Evolutionary conservation across 2,113 vertebrate genomes (phyloP).

Genomic region (Nematolebias whitei): DNA sequence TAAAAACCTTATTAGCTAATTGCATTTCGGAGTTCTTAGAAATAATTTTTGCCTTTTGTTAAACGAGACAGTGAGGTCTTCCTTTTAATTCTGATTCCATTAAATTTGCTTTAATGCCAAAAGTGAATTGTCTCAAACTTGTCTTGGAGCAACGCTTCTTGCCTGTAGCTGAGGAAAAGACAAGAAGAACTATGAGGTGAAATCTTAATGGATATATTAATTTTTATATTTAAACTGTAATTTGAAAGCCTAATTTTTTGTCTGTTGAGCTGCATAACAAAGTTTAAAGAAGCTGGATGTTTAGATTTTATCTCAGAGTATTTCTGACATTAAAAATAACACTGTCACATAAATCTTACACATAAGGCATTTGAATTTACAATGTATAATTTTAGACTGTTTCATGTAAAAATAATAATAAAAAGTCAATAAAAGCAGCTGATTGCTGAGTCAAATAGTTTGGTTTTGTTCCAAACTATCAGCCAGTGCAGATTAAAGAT

Average conservation of each 20-base stretch:
- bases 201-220: neutral
- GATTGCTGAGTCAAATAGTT: too few relatives aligned
- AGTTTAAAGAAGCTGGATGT: neutral
- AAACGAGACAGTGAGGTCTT: neutral
- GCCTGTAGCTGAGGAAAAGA: neutral
- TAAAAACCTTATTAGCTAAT: neutral
- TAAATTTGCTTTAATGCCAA: neutral
- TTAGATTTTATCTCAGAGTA: neutral
- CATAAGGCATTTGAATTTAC: neutral
- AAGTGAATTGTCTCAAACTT: neutral
- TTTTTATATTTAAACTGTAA: neutral
- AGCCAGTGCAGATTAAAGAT: too few relatives aligned
- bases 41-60: neutral
- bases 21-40: neutral
- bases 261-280: neutral
- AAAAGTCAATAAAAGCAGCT: too few relatives aligned
- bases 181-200: neutral
- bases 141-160: neutral
- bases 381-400: too few relatives aligned
- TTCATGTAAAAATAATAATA: too few relatives aligned
- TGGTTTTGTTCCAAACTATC: too few relatives aligned
- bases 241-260: neutral
- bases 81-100: neutral
- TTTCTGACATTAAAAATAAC: neutral
- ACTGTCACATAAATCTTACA: neutral